Evolutionary conservation across 2,797 vertebrate species (phyloP).

Genomic region (Sparus aurata): DNA sequence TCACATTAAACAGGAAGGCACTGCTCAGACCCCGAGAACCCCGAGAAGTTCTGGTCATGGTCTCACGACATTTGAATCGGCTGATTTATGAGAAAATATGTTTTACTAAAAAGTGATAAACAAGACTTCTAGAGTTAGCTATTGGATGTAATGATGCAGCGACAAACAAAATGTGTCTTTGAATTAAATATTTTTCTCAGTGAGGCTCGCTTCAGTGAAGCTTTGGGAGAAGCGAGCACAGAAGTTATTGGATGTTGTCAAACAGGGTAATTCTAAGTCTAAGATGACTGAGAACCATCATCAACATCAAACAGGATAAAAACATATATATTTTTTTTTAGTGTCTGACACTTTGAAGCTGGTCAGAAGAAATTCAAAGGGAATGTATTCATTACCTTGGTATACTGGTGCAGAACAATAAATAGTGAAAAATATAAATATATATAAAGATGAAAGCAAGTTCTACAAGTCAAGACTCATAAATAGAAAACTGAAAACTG

Average conservation of each 20-base stretch:
- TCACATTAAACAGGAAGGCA: background rate
- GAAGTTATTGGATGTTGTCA: background rate
- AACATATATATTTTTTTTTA: background rate
- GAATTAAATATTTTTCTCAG: background rate
- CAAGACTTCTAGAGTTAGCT: background rate
- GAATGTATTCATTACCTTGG: too few relatives aligned
- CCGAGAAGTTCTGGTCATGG: background rate
- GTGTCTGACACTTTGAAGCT: background rate
- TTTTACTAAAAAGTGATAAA: constrained; percentile 7
- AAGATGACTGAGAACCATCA: too few relatives aligned
- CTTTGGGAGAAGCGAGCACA: background rate
- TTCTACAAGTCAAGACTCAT: too few relatives aligned
- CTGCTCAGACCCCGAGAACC: background rate
- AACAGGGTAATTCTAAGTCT: background rate
- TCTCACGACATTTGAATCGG: background rate
- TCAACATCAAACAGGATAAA: too few relatives aligned
- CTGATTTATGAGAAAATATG: background rate
- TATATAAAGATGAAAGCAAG: too few relatives aligned
- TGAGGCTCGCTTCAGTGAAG: background rate
- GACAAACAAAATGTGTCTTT: background rate
- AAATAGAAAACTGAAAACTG: too few relatives aligned
- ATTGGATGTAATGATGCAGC: constrained; percentile 16
- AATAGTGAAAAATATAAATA: too few relatives aligned
- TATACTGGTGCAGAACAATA: too few relatives aligned
- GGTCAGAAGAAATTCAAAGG: background rate